Conservation (phyloP, 2,797 vertebrate species). For the Molothrus ater region DNA sequence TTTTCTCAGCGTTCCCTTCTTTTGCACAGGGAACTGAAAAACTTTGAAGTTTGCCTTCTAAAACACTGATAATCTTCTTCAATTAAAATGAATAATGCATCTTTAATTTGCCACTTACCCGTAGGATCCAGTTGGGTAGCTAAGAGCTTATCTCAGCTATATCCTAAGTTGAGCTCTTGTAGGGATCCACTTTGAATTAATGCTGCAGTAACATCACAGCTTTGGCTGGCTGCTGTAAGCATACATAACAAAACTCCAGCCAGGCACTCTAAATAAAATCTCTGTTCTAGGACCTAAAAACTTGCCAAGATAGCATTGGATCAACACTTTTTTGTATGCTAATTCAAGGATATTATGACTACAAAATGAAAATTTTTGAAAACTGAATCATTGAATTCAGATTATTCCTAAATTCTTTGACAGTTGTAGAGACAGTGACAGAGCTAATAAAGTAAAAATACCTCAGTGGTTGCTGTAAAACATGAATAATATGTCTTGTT, state of each 20-base stretch:
- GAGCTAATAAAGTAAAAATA: neutral
- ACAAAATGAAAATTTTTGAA: neutral
- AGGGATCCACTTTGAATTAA: conserved; percentile 72
- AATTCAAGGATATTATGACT: neutral
- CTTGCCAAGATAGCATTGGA: neutral
- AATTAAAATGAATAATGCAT: conserved; percentile 77
- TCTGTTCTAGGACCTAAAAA: neutral
- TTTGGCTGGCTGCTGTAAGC: conserved; percentile 55
- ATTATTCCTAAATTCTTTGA: neutral
- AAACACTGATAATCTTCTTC: conserved; percentile 69
- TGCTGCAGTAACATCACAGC: conserved; percentile 20
- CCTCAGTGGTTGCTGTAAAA: neutral
- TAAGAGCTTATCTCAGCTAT: conserved; percentile 70
- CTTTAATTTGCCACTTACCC: conserved; percentile 77
- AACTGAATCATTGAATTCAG: neutral
- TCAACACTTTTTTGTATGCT: neutral
- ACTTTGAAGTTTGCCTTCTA: conserved; percentile 66
- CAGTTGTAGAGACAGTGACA: neutral
- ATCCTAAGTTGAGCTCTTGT: conserved; percentile 63
- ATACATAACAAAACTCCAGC: neutral
- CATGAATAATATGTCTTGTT: neutral
- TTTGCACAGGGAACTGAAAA: conserved; percentile 60
- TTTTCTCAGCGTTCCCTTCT: conserved; percentile 44
- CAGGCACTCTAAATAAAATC: neutral
- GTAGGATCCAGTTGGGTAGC: conserved; percentile 66